Evolutionary conservation across 1,140 invertebrate species (phyloP), one percentile per base, ranked within the genome.

Genomic region (Dolichoris vasculosae): DNA sequence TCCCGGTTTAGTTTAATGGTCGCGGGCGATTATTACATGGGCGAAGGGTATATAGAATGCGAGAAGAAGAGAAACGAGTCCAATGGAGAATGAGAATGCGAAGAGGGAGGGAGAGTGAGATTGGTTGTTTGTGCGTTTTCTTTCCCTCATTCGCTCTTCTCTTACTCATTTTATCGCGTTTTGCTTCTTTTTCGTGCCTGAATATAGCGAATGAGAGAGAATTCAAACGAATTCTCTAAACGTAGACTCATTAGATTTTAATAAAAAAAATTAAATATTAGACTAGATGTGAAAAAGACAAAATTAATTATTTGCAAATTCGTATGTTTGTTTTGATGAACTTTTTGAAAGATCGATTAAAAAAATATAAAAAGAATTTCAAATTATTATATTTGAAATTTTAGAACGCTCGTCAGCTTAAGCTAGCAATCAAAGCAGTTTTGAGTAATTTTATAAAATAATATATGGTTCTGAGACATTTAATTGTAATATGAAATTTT

Each of bases 1-100:
- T 93, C 92, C 90, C 91, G 92, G 92, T 93, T 86, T 92, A 93
- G 93, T 93, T 93, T 93, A 93, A 93, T 93, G 92, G 92, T 93
- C 91, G 89, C 87, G 91, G 91, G 90, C 92, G 93, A 93, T 93
- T 93, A 93, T 93, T 93, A 93, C 92, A 90, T 69, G 78, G 69
- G 59, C 73, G 69, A 55, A 76, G 67, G 86, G 87, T 77, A 78
- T 40, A n/a, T 55, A 67, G 43, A 63, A 86, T 64, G 82, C 51
- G 73, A 80, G 83, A 80, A 73, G 43, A 76, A 63, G 79, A 85
- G 84, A 85, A 82, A 82, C 78, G 79, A 85, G 79, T 76, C 84
- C 78, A 80, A 85, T 78, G 83, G 38, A 80, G 83, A 84, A 79
- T 85, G 48, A 63, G 76, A 83, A 59, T 71, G 23, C 13, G 55